Percentiles rank a stretch among this genome's conserved stretches.
phyloP scores from a whole-genome alignment of 2,113 vertebrate genomes.

The Dermatemys mawii region DNA sequence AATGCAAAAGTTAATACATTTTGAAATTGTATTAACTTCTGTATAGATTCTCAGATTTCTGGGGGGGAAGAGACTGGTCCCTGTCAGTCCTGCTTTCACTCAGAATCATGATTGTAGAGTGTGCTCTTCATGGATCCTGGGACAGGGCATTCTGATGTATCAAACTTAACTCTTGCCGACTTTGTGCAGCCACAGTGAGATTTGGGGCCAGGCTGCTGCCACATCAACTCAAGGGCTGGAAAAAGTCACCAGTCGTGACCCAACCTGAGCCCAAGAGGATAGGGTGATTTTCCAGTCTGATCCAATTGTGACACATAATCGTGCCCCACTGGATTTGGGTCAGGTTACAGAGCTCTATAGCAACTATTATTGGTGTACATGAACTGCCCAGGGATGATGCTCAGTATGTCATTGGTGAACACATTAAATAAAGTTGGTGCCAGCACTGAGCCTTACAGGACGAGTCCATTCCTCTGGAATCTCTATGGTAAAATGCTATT shows the following conservation, averaged over 20 bases:
- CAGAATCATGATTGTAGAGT: neutral
- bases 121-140: rapidly evolving
- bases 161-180: neutral
- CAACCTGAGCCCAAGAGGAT: neutral
- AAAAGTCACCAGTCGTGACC: neutral
- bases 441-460: neutral
- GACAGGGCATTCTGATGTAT: neutral
- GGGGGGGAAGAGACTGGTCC: neutral
- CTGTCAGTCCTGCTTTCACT: neutral
- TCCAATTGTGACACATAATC: neutral
- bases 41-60: neutral
- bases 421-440: neutral
- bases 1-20: neutral
- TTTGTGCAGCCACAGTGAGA: neutral
- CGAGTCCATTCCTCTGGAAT: neutral
- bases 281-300: neutral
- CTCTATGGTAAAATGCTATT: neutral
- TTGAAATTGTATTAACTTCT: neutral
- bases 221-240: neutral
- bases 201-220: neutral
- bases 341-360: neutral
- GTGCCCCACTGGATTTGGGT: neutral
- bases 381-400: neutral
- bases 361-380: neutral
- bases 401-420: neutral